Evolutionary conservation across 2,797 vertebrate genomes (phyloP), one percentile per base, ranked within the genome.

Genomic region (Falco cherrug): DNA sequence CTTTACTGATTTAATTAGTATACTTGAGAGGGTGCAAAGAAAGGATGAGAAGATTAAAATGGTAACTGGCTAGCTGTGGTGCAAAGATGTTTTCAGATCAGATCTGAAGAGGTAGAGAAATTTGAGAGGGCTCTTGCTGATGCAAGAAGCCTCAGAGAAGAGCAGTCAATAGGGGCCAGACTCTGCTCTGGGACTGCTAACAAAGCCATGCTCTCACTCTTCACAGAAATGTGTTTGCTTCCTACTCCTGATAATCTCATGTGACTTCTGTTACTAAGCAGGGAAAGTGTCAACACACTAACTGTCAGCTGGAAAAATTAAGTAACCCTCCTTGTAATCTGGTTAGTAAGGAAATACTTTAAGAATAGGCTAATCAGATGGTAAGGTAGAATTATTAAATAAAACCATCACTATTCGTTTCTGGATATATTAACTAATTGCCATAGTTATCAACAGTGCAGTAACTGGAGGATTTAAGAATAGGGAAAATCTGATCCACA

Each of bases 201-300:
- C 83, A 94, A 95, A 90, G 91, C 74, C 6, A 1, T 25, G 29
- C 60, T 95, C 89, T 95, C 78, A 59, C 59, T 80, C 87, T 87
- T 81, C 47, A 53, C 51, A 91, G 59, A 94, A 86, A 81, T 48
- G 47, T 16, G 73, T 78, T 92, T 94, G 61, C 78, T 90, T 96
- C 86, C 61, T 86, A 61, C 75, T 92, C 54, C 50, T 11, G 17
- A 50, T 89, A 84, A 70, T 95, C 94, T 94, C 90, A 63, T 87
- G 90, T 90, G 81, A 94, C 86, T 95, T 92, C 74, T 92, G 84
- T 94, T 94, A 93, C 90, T 96, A 89, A 95, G 89, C 73, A 88
- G 65, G 9, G 75, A 83, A 47, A 54, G 41, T 89, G 87, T 91
- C 92, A 94, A 88, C 92, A 93, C 16, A 31, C 54, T 92, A 79